Percentiles rank a stretch among this genome's conserved stretches.
Evolutionary conservation across 2,888 invertebrate genomes (phyloP).

Genomic region (Dione juno): DNA sequence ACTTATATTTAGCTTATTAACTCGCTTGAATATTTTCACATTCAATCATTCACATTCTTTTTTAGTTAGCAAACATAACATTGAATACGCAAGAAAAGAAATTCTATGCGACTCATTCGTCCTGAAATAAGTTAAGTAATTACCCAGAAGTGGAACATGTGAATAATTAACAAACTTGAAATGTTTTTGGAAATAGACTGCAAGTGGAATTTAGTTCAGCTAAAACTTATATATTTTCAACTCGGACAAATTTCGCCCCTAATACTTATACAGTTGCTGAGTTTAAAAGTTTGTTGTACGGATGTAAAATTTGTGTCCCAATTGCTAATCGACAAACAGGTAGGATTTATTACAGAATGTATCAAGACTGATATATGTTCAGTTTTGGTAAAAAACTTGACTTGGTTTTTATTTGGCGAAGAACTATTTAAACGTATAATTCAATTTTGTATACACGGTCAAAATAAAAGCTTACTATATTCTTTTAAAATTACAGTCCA

Average conservation of each 20-base stretch:
- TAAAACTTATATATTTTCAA: slow-evolving; percentile 41
- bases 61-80: not conserved
- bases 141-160: slow-evolving; percentile 18
- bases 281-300: slow-evolving; percentile 36
- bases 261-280: slow-evolving; percentile 30
- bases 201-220: slow-evolving; percentile 40
- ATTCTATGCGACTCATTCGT: slow-evolving; percentile 13
- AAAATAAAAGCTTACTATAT: not conserved
- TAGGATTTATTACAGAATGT: not conserved
- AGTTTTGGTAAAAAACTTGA: not conserved
- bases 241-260: slow-evolving; percentile 40
- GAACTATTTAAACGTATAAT: not conserved
- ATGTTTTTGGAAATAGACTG: slow-evolving; percentile 38
- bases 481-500: too few species aligned
- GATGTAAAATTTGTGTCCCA: slow-evolving; percentile 34
- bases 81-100: slow-evolving; percentile 5
- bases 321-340: slow-evolving; percentile 28
- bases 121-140: slow-evolving; percentile 26
- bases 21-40: not conserved
- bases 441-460: not conserved
- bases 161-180: slow-evolving; percentile 40
- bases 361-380: not conserved
- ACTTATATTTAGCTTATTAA: too few species aligned
- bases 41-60: too few species aligned
- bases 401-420: not conserved